Percentiles rank a stretch among this genome's conserved stretches.
phyloP scores from a whole-genome alignment of 2,113 vertebrate genomes.

The Raphicerus campestris region DNA sequence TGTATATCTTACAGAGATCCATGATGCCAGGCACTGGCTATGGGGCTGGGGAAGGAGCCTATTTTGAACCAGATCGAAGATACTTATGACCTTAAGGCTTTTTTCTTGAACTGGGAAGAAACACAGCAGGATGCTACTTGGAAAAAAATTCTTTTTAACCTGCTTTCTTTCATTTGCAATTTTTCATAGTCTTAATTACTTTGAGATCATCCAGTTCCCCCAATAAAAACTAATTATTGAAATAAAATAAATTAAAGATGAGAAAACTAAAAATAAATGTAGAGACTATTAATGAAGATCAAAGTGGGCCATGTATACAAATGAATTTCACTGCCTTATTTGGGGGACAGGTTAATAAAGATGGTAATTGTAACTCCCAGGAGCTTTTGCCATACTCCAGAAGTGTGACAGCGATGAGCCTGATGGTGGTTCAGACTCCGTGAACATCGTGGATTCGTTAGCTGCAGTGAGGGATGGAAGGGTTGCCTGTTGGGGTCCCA shows the following conservation, averaged over 20 bases:
- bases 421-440: neutral
- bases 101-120: conserved; percentile 8
- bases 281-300: conserved; percentile 70
- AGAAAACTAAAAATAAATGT: conserved; percentile 72
- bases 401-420: conserved; percentile 19
- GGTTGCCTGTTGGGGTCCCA: neutral
- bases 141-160: conserved; percentile 22
- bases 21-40: neutral
- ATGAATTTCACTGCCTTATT: conserved; percentile 57
- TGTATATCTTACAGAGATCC: neutral
- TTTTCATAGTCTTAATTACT: conserved; percentile 51
- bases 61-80: neutral
- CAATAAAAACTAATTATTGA: conserved; percentile 67
- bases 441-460: conserved; percentile 20
- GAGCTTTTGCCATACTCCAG: conserved; percentile 39
- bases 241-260: conserved; percentile 71
- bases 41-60: neutral
- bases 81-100: neutral
- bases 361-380: conserved; percentile 65
- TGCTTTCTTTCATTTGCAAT: conserved; percentile 38
- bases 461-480: neutral
- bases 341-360: conserved; percentile 58
- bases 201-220: conserved; percentile 31
- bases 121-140: neutral
- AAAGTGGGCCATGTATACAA: conserved; percentile 68